Evolutionary conservation across 92 coral and sea anemone species (phyloP).

Genomic region (Epizoanthus stellaris): DNA sequence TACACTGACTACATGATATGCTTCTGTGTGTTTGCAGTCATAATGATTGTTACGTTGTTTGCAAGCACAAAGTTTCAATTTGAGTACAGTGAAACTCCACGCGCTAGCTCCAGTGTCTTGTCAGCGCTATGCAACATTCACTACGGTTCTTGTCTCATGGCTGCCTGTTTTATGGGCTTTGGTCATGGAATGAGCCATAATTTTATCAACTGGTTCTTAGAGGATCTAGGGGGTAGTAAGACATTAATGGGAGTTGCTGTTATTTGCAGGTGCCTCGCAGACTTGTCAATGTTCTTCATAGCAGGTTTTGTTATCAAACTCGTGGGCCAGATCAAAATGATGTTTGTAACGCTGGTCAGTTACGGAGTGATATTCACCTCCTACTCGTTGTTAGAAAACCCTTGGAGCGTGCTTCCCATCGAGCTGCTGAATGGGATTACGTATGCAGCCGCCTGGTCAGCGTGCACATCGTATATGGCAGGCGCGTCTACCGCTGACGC

Average conservation of each 20-base stretch:
- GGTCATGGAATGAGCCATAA: conserved; percentile 95
- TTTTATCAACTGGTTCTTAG: conserved; percentile 95
- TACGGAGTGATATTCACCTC: conserved; percentile 81
- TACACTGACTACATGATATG: conserved; percentile 95
- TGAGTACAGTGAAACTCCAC: conserved; percentile 76
- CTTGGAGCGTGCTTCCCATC: conserved; percentile 93
- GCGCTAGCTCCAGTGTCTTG: conserved; percentile 64
- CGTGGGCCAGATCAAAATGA: conserved; percentile 88
- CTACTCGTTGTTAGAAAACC: conserved; percentile 83
- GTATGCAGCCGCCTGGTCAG: conserved; percentile 98
- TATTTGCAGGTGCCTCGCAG: conserved; percentile 82
- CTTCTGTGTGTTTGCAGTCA: conserved; percentile 84
- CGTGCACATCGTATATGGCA: conserved; percentile 95
- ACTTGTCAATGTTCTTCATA: conserved; percentile 86
- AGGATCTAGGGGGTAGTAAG: conserved; percentile 95
- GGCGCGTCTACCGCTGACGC: conserved; percentile 93
- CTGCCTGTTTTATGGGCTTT: conserved; percentile 97
- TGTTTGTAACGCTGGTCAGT: conserved; percentile 75
- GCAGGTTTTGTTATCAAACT: conserved; percentile 88
- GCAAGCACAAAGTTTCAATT: conserved; percentile 87
- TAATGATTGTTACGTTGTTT: conserved; percentile 84
- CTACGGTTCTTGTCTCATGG: conserved; percentile 91
- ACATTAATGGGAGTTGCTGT: conserved; percentile 96
- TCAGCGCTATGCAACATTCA: conserved; percentile 84
- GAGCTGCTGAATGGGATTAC: conserved; percentile 92